Evolutionary conservation across 2,888 invertebrate genomes (phyloP).

Genomic region (Cyrtodaria siliqua): DNA sequence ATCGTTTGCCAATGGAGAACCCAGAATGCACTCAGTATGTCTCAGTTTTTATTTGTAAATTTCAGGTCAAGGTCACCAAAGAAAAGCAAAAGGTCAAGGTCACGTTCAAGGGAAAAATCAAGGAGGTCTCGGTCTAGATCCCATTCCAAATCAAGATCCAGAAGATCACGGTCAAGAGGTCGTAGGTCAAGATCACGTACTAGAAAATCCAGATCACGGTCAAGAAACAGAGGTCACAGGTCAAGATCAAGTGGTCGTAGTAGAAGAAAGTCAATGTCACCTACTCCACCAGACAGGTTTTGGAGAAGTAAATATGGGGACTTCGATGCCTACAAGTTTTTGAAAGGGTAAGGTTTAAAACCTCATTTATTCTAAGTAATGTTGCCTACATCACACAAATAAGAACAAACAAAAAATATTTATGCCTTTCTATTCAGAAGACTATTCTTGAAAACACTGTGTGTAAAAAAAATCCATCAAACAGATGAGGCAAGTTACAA

Average conservation of each 20-base stretch:
- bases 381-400: too few relatives aligned
- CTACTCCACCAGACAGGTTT: constrained; percentile 46
- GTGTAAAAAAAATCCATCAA: too few relatives aligned
- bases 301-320: constrained; percentile 62
- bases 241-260: constrained; percentile 31
- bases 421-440: too few relatives aligned
- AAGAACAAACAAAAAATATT: too few relatives aligned
- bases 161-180: constrained; percentile 45
- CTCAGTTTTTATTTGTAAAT: constrained; percentile 3
- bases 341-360: constrained; percentile 36
- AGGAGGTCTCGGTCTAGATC: constrained; percentile 46
- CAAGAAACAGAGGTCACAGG: constrained; percentile 32
- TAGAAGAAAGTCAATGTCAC: constrained; percentile 10
- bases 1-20: too few relatives aligned
- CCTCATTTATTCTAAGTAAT: not conserved
- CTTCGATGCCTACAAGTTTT: constrained; percentile 61
- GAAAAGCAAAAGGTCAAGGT: constrained; percentile 55
- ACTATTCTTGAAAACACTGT: too few relatives aligned
- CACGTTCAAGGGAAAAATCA: constrained; percentile 49
- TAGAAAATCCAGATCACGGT: constrained; percentile 31
- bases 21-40: too few relatives aligned
- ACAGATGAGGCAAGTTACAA: too few relatives aligned
- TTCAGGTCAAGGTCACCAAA: constrained; percentile 66
- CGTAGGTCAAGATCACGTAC: constrained; percentile 56
- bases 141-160: constrained; percentile 48